Base-by-base conservation (phyloP, 2,888 invertebrate species). In the Pemphredon lugubris region DNA sequence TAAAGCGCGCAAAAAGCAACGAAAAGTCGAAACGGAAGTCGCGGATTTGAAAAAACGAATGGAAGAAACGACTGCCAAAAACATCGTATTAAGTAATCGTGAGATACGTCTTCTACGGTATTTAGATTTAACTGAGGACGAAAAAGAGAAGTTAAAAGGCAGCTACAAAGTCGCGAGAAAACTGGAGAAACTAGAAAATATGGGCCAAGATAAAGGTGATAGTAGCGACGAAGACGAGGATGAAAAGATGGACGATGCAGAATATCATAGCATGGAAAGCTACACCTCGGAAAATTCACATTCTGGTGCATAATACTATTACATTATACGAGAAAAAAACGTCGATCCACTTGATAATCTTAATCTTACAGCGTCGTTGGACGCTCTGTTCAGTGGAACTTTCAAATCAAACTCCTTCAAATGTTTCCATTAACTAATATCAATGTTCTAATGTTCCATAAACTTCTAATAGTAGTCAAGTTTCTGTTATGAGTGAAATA, bases 21-120 rank as follows among this genome's bases (percentile, higher is more conserved):
- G 97, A 61, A 97, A 97, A 92, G 95, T 97, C 13, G 96, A 96
- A 88, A 96, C 95, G 7, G 97, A 97, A 91, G 95, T 97, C 1
- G 92, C 94, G n/a, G 97, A 97, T 89, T 91, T 97, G 55, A 94
- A 96, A 84, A 92, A 92, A 48, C 96, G 97, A 90, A 91, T 97
- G 84, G 93, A 94, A 54, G 95, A 95, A 87, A 93, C 95, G 2
- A 94, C 94, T 45, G 90, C 90, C 32, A 96, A 96, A 86, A 96
- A 95, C 88, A 95, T 97, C 87, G 97, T 97, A 50, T 91, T 97
- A 69, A 97, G 96, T 87, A 97, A 97, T 89, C 92, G 97, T 79
- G 97, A 97, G 91, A 97, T 97, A 83, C 93, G 97, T 83, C 91
- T 97, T 67, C 91, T 97, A 75, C 94, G 96, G 85, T 96, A 97